Percentiles rank a stretch among this genome's conserved stretches.
Conservation (phyloP, 2,797 vertebrate genomes). For the Poecilia gillii region DNA sequence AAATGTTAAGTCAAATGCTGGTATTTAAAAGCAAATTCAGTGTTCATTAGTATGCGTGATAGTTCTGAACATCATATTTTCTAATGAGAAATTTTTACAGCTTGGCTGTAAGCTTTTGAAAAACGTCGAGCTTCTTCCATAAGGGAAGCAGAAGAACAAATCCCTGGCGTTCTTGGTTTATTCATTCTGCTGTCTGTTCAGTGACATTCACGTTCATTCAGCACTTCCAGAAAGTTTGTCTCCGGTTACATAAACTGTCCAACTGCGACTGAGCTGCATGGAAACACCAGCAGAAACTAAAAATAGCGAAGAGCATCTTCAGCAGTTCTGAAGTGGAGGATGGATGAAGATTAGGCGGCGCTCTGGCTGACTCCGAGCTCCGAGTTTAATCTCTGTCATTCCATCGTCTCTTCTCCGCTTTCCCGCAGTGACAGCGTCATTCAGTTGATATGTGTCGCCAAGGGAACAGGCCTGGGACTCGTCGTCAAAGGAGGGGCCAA, state of each 20-base stretch:
- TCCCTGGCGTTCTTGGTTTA: not conserved
- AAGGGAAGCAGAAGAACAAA: not conserved
- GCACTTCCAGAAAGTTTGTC: not conserved
- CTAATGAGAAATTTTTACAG: not conserved
- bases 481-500: constrained; percentile 90
- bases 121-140: not conserved
- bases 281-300: constrained; percentile 28
- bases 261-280: constrained; percentile 7
- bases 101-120: not conserved
- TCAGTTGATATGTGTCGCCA: constrained; percentile 90
- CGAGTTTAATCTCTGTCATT: constrained; percentile 39
- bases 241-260: constrained; percentile 27
- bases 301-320: constrained; percentile 39
- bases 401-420: not conserved
- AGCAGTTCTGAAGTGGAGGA: constrained; percentile 29
- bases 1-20: not conserved
- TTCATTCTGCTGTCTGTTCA: not conserved
- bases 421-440: constrained; percentile 85
- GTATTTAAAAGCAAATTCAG: not conserved
- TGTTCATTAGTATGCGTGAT: not conserved
- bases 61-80: not conserved
- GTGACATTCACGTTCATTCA: not conserved
- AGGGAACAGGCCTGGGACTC: constrained; percentile 88
- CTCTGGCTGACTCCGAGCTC: constrained; percentile 15
- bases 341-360: constrained; percentile 23